phyloP scores from a whole-genome alignment of 2,888 invertebrate genomes.

The Acrobasis repandana region DNA sequence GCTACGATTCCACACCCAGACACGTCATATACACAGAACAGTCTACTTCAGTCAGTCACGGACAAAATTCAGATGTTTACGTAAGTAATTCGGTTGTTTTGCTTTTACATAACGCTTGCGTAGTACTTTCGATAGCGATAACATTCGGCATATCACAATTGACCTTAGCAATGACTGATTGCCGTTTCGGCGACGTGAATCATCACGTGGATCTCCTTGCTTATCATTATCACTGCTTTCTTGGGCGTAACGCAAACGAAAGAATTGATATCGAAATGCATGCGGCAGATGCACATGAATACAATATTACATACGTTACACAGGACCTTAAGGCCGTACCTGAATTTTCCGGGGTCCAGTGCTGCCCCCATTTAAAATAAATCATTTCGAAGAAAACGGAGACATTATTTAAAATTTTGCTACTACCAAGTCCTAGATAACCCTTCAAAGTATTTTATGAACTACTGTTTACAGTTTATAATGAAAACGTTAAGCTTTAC shows the following conservation, averaged over 20 bases:
- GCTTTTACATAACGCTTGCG: constrained; percentile 11
- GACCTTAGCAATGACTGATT: constrained; percentile 18
- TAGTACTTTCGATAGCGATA: constrained; percentile 11
- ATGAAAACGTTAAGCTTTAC: too few species aligned
- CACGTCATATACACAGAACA: too few species aligned
- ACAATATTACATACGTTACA: too few species aligned
- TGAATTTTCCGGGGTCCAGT: too few species aligned
- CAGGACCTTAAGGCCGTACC: too few species aligned
- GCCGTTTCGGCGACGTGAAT: neutral
- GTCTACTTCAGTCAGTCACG: neutral
- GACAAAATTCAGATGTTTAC: neutral
- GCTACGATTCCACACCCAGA: too few species aligned
- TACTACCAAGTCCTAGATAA: too few species aligned
- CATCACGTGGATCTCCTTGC: constrained; percentile 10
- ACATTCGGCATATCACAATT: constrained; percentile 7
- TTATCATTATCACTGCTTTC: neutral
- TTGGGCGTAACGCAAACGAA: neutral
- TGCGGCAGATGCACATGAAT: neutral
- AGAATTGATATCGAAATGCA: neutral
- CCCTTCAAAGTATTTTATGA: too few species aligned
- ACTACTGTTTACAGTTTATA: too few species aligned
- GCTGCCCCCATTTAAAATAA: too few species aligned
- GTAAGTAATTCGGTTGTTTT: neutral
- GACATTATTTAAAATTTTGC: too few species aligned
- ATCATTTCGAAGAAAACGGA: too few species aligned